phyloP scores from a whole-genome alignment of 2,797 vertebrate genomes.

The Sebastes trivittatus region DNA sequence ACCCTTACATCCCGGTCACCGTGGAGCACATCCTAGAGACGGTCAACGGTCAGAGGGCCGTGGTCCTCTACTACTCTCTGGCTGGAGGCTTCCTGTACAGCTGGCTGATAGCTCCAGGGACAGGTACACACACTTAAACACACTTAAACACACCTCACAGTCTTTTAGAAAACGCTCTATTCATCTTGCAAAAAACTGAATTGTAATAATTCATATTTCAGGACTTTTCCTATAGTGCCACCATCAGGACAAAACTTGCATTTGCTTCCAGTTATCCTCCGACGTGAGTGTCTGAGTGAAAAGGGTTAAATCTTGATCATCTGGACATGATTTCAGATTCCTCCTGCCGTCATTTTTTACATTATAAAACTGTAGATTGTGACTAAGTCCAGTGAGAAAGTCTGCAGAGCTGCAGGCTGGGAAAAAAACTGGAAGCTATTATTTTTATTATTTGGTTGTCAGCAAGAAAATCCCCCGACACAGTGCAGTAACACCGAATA shows the following conservation, averaged over 20 bases:
- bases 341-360: background rate
- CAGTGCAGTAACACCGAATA: background rate
- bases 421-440: background rate
- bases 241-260: background rate
- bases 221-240: background rate
- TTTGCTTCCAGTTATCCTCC: background rate
- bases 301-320: background rate
- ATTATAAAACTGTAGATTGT: background rate
- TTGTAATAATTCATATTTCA: background rate
- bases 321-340: background rate
- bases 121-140: conserved; percentile 80
- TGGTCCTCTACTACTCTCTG: conserved; percentile 95
- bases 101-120: conserved; percentile 94
- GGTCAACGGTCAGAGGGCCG: conserved; percentile 89
- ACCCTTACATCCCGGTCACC: conserved; percentile 92
- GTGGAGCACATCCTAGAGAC: conserved; percentile 92
- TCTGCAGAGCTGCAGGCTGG: background rate
- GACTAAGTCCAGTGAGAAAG: background rate
- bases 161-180: background rate
- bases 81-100: conserved; percentile 96
- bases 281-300: no score
- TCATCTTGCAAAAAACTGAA: background rate
- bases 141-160: background rate
- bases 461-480: background rate
- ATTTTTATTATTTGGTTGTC: background rate